Evolutionary conservation across 1,140 invertebrate species (phyloP), one percentile per base, ranked within the genome.

Genomic region (Adelges cooleyi): DNA sequence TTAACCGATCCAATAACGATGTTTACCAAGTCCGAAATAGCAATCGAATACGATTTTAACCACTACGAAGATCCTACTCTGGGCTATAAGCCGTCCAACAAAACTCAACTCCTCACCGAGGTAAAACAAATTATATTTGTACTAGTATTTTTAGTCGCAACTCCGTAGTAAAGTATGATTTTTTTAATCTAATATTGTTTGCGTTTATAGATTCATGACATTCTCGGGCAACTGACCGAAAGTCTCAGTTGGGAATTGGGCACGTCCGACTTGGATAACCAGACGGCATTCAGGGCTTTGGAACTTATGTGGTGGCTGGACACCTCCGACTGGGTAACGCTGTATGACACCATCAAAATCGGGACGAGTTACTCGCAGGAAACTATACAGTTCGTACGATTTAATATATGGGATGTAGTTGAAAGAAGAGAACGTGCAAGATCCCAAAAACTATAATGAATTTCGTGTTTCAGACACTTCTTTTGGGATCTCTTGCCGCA

Each of bases 401-500:
- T 67, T n/a, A n/a, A n/a, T n/a, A n/a, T n/a, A n/a, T n/a, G n/a
- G n/a, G n/a, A n/a, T n/a, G n/a, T n/a, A n/a, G n/a, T n/a, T n/a
- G n/a, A n/a, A n/a, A n/a, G n/a, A n/a, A n/a, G n/a, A n/a, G n/a
- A 33, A 33, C 11, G 11, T 33, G 29, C 11, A 33, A 6, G 5
- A 6, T 33, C 29, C 20, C 40, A 44, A 44, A 44, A 44, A 5
- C 15, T 11, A 33, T 6, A 33, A 33, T 11, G 11, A 33, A 6
- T 44, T 20, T 17, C 33, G 6, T 13, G 56, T 66, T 53, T 68
- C 9, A 74, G 83, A 33, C 86, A 86, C 69, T 82, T 87, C 66
- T 86, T 87, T 70, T 74, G 86, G 66, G 84, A 87, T 71, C 78
- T 84, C 6, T 75, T 87, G n/a, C 84, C 85, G 10, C 82, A 85